phyloP scores from a whole-genome alignment of 2,113 vertebrate species.

The Salvelinus fontinalis region DNA sequence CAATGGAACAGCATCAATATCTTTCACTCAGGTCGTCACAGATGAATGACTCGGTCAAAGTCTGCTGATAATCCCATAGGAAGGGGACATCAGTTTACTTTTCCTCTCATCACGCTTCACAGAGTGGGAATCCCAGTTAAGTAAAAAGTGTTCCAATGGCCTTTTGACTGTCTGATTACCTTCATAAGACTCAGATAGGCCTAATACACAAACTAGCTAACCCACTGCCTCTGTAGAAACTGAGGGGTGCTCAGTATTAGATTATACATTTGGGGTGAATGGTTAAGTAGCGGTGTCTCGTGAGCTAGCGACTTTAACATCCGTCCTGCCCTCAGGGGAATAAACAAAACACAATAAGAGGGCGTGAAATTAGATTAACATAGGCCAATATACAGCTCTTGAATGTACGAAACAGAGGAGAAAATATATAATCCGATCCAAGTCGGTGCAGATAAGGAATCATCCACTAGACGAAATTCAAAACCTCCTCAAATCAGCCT shows the following conservation, averaged over 20 bases:
- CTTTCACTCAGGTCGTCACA: no score
- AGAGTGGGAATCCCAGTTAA: background rate
- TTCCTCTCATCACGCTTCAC: background rate
- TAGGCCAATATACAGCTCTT: background rate
- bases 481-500: background rate
- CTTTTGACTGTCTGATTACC: no score
- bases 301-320: background rate
- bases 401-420: background rate
- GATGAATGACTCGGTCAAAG: conserved; percentile 2
- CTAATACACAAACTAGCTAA: background rate
- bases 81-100: conserved; percentile 30
- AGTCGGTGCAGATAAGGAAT: background rate
- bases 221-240: background rate
- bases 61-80: conserved; percentile 25
- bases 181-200: background rate
- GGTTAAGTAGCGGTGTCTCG: background rate
- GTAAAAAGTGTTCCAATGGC: background rate
- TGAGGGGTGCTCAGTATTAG: background rate
- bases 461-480: background rate
- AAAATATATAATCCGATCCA: background rate
- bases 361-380: background rate
- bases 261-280: background rate
- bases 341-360: background rate
- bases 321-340: background rate
- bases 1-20: no score